Percentiles rank a stretch among this genome's conserved stretches.
Evolutionary conservation across 1,140 invertebrate species (phyloP).

Genomic region (Monochamus saltuarius): DNA sequence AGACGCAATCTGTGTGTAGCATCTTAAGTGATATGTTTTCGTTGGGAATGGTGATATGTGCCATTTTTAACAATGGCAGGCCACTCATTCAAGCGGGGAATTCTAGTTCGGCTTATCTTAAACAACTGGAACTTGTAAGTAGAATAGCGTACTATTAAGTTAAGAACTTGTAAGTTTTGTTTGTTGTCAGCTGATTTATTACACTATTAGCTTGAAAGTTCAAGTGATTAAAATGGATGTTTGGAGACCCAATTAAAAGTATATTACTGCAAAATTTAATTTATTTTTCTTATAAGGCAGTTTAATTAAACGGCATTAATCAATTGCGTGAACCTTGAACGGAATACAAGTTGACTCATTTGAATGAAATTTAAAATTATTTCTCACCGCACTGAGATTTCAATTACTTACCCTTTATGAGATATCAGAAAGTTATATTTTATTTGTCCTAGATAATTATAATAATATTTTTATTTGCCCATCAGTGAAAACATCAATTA

Average conservation of each 20-base stretch:
- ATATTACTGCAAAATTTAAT: background rate
- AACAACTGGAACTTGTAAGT: constrained; percentile 89
- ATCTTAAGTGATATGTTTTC: constrained; percentile 94
- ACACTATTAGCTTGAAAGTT: no score
- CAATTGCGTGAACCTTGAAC: no score
- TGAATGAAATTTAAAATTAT: constrained; percentile 5
- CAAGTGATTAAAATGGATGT: no score
- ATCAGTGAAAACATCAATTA: no score
- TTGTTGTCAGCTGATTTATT: no score
- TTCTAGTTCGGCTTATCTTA: constrained; percentile 81
- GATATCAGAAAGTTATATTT: no score
- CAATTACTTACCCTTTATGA: background rate
- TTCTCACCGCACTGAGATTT: constrained; percentile 3
- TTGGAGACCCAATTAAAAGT: no score
- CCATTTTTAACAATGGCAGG: constrained; percentile 86
- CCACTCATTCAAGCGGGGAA: constrained; percentile 87
- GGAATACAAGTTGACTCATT: no score
- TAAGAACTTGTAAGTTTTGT: no score
- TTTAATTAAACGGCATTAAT: no score
- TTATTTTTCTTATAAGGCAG: background rate
- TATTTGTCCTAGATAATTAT: no score
- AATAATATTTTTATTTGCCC: no score
- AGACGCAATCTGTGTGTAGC: constrained; percentile 78
- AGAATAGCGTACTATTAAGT: constrained; percentile 4
- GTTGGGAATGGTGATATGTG: constrained; percentile 87